A percentile compares a stretch with the other conserved stretches of the same genome.
Conservation (phyloP, 2,113 vertebrate species). For the Micronisus gabar region DNA sequence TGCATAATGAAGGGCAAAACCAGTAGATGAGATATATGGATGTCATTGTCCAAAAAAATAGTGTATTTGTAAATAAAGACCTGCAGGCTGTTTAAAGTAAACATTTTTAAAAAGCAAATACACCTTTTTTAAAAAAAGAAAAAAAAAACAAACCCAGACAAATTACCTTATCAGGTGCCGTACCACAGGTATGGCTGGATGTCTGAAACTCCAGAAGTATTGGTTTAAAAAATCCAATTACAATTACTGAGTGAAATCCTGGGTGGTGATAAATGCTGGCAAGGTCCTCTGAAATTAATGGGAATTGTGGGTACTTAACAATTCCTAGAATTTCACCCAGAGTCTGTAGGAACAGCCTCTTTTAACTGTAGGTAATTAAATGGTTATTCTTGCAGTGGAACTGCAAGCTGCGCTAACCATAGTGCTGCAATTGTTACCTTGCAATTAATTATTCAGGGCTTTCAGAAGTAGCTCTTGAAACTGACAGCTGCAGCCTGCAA, state of each 20-base stretch:
- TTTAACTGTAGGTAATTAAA: not conserved
- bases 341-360: not conserved
- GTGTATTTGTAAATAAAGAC: not conserved
- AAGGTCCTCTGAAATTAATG: not conserved
- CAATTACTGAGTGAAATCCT: not conserved
- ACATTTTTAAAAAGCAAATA: not conserved
- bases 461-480: not conserved
- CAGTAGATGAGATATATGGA: not conserved
- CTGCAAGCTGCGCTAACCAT: not conserved
- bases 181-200: not conserved
- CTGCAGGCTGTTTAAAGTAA: not conserved
- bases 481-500: conserved; percentile 35
- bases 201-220: not conserved
- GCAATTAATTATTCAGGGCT: conserved; percentile 22
- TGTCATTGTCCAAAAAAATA: not conserved
- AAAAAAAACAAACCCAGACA: no score
- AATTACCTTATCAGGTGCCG: not conserved
- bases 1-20: not conserved
- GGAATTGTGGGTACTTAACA: not conserved
- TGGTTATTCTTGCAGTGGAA: not conserved
- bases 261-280: not conserved
- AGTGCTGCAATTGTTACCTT: not conserved
- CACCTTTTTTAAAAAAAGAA: not conserved
- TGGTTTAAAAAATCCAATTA: not conserved
- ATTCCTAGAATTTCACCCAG: not conserved